Conservation (phyloP, 2,888 invertebrate species). For the Agrenia bidenticulata region DNA sequence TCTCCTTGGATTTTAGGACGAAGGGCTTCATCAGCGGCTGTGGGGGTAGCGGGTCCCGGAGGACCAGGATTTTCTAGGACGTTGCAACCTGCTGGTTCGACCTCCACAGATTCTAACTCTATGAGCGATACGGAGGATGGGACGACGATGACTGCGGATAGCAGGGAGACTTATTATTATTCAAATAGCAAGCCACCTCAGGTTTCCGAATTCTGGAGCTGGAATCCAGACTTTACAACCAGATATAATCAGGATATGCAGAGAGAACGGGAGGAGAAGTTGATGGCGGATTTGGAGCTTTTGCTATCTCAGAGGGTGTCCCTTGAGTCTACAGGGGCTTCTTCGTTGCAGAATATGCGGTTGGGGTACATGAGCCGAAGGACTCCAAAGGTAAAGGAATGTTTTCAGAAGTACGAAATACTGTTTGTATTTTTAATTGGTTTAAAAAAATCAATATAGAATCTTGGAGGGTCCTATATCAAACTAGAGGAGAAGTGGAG, state of each 20-base stretch:
- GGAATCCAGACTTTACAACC: conserved; percentile 74
- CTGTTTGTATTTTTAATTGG: too few relatives aligned
- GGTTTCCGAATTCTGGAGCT: conserved; percentile 55
- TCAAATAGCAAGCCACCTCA: background rate
- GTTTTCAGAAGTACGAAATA: conserved; percentile 3
- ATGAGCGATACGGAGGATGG: conserved; percentile 40
- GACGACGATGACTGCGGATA: conserved; percentile 23
- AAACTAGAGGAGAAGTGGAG: conserved; percentile 76
- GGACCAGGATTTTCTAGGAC: conserved; percentile 11
- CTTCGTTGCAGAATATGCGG: conserved; percentile 30
- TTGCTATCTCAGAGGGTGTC: conserved; percentile 61
- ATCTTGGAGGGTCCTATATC: conserved; percentile 70
- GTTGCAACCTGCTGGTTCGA: conserved; percentile 33
- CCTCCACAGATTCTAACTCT: conserved; percentile 37
- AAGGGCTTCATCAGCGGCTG: conserved; percentile 6
- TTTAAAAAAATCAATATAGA: too few relatives aligned
- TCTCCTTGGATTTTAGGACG: conserved; percentile 24
- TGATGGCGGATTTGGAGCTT: conserved; percentile 68
- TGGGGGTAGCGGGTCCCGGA: conserved; percentile 11
- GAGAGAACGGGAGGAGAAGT: conserved; percentile 76
- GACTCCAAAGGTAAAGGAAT: conserved; percentile 27
- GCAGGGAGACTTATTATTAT: conserved; percentile 26
- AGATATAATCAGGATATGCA: conserved; percentile 87
- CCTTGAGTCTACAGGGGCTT: conserved; percentile 41
- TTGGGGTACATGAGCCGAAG: conserved; percentile 42